Evolutionary conservation across 2,113 vertebrate genomes (phyloP), one percentile per base, ranked within the genome.

Genomic region (Irena cyanogastra): DNA sequence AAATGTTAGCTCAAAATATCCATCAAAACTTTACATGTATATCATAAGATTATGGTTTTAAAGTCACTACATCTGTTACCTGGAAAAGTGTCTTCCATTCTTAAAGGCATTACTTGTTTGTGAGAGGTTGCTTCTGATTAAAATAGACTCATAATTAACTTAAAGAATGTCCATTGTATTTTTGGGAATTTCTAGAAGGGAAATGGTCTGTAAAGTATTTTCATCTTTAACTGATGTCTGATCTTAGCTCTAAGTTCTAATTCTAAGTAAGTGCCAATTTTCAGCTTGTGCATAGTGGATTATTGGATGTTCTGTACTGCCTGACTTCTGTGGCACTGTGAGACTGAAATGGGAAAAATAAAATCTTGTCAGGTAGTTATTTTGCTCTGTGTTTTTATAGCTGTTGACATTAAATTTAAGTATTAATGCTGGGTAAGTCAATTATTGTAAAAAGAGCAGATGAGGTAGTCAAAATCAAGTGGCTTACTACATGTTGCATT

Each of bases 1-100:
- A 92, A 93, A 47, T n/a, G 18, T 64, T 76, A 74, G 27, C 41
- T 92, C 56, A 86, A 83, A 95, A 64, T 63, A 86, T 31, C 57
- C 65, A 47, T 57, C 35, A 70, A 79, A 75, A n/a, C 10, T 86
- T 93, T 81, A 28, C 33, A 68, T 8, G 6, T 47, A 35, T 92
- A 52, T 79, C 83, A 63, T 27, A 83, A 83, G 20, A 70, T 53
- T 63, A 35, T 0, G 1, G 30, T 78, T 90, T 93, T 89, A 71
- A 89, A n/a, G 13, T 68, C 57, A 33, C n/a, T 78, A 71, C 23
- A 61, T 85, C 44, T 53, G 17, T 44, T 50, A 92, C n/a, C 72
- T 94, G 63, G 56, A 79, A 70, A 82, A 85, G 24, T 33, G 3
- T 60, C 39, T 86, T 71, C 49, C 11, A 10, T 87, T 93, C 65